Evolutionary conservation across 2,113 vertebrate species (phyloP).

Genomic region (Burhinus bistriatus): DNA sequence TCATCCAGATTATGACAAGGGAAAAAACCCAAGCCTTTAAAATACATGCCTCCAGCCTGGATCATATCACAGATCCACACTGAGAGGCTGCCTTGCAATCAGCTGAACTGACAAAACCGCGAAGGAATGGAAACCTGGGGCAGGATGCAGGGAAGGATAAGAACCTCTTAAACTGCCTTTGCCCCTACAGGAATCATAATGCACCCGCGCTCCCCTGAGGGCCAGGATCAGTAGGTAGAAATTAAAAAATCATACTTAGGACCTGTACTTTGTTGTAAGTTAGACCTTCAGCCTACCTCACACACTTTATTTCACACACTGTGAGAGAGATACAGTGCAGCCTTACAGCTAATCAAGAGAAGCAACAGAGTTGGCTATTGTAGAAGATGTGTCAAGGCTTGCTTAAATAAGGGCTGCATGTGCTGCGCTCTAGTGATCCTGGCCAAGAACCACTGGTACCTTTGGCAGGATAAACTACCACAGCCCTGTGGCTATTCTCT

Average conservation of each 20-base stretch:
- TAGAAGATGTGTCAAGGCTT: neutral
- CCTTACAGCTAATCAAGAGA: neutral
- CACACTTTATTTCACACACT: neutral
- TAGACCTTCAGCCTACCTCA: neutral
- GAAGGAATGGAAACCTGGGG: neutral
- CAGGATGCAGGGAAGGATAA: neutral
- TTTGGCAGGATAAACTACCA: neutral
- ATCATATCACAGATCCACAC: neutral
- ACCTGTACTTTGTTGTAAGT: neutral
- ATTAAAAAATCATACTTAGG: neutral
- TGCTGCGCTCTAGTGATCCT: neutral
- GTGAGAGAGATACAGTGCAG: neutral
- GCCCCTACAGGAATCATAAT: neutral
- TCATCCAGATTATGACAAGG: neutral
- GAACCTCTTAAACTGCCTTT: neutral
- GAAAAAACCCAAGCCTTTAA: neutral
- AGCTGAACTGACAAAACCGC: neutral
- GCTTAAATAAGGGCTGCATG: neutral
- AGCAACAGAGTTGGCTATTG: neutral
- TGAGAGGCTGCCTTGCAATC: neutral
- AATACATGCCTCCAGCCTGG: neutral
- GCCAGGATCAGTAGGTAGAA: neutral
- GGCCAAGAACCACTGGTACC: neutral
- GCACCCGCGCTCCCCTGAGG: rapidly evolving
- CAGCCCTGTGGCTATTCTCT: neutral